Conservation (phyloP, 1,140 invertebrate genomes). For the Caenorhabditis latens region DNA sequence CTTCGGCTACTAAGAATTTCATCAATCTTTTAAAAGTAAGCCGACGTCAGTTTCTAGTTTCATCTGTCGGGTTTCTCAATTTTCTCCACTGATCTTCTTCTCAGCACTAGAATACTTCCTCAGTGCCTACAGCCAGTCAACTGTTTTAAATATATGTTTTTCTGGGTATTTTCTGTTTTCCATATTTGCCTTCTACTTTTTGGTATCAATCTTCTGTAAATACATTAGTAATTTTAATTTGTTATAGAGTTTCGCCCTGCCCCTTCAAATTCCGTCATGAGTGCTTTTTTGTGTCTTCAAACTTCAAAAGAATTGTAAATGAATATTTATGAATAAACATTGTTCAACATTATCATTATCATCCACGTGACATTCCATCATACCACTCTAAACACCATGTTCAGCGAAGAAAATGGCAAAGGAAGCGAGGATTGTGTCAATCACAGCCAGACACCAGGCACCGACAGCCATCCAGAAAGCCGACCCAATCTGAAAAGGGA, state of each 20-base stretch:
- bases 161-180: no score
- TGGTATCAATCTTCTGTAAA: no score
- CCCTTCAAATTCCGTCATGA: no score
- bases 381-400: neutral
- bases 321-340: slow-evolving; percentile 14
- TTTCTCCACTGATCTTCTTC: slow-evolving; percentile 2
- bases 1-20: neutral
- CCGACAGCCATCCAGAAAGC: slow-evolving; percentile 45
- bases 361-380: neutral
- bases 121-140: no score
- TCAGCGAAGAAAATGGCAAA: slow-evolving; percentile 42
- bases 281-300: no score
- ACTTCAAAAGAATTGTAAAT: neutral
- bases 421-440: slow-evolving; percentile 41
- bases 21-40: slow-evolving; percentile 1
- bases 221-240: no score
- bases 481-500: slow-evolving; percentile 5
- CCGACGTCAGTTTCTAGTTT: slow-evolving; percentile 49
- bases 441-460: slow-evolving; percentile 17
- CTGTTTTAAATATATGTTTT: no score
- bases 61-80: slow-evolving; percentile 15
- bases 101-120: neutral
- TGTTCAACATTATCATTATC: neutral
- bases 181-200: no score
- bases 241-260: neutral